Base-by-base conservation (phyloP, 2,888 invertebrate genomes). In the Escarpia spicata region DNA sequence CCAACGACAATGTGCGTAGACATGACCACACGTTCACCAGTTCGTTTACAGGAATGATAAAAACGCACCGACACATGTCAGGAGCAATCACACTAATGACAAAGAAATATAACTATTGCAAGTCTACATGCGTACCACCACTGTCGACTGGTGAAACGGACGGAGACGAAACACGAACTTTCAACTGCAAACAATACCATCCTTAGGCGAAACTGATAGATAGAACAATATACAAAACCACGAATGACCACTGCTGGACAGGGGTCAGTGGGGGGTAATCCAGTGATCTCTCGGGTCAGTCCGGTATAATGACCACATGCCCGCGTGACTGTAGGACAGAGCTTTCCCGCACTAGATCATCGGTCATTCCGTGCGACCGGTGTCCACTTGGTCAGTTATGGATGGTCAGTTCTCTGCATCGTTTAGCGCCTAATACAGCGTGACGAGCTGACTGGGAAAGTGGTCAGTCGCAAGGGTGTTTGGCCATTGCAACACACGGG, bases 321-420 rank as follows among this genome's bases (percentile, higher is more conserved):
- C 75, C 6, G 75, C 19, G 75, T 75, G 75, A 19, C 75, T 75
- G 75, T 26, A 15, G 75, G 75, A 75, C 75, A 75, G 6, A 75
- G 75, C 75, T 75, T 75, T 75, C 75, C 75, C 26, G 19, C 75
- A 75, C 75, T 75, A 75, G 19, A 75, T 75, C 75, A 75, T 75
- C 75, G 75, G 75, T n/a, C 75, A 26, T 75, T 26, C 75, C 15
- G 75, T 75, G 19, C 75, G 75, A 75, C 19, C 75, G n/a, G 26
- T 75, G 75, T 75, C 75, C 75, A 75, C 75, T 75, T 75, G 75
- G 75, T 75, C 75, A 75, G 75, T 75, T 75, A 75, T 75, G 75
- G 75, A 75, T 75, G 75, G 75, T 75, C 75, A 75, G 15, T 75
- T 26, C 75, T 26, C 19, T 2, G 75, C 75, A 19, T 75, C 75